Percentiles rank a stretch among this genome's conserved stretches.
Conservation (phyloP, 2,797 vertebrate genomes). For the Sebastolobus alascanus region DNA sequence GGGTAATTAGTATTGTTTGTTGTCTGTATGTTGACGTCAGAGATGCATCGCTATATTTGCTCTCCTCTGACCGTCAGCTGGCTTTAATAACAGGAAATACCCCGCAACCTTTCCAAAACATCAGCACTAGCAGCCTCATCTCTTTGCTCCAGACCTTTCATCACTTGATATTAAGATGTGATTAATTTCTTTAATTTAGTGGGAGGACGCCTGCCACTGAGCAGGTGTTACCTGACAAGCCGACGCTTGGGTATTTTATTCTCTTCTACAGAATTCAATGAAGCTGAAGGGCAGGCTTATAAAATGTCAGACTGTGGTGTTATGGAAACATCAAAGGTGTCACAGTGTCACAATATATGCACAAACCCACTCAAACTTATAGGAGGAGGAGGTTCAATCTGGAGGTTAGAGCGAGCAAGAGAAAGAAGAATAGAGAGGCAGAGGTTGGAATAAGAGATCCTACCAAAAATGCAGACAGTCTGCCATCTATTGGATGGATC, state of each 20-base stretch:
- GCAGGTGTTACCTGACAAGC: constrained; percentile 44
- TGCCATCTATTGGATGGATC: constrained; percentile 74
- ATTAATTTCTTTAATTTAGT: constrained; percentile 43
- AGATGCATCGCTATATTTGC: constrained; percentile 15
- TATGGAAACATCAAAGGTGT: constrained; percentile 59
- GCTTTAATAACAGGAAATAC: constrained; percentile 50
- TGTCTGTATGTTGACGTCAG: not conserved
- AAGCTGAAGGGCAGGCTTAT: constrained; percentile 45
- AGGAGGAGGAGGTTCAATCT: constrained; percentile 24
- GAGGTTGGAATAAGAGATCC: not conserved
- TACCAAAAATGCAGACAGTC: constrained; percentile 52
- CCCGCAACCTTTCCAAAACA: constrained; percentile 36
- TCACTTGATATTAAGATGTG: constrained; percentile 24
- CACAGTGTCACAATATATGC: constrained; percentile 56
- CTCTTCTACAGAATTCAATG: constrained; percentile 38
- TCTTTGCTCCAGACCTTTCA: constrained; percentile 28
- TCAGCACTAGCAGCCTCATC: constrained; percentile 1
- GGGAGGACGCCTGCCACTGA: constrained; percentile 33
- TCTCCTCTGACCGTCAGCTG: constrained; percentile 3
- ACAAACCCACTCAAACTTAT: constrained; percentile 49
- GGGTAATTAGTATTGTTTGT: constrained; percentile 26
- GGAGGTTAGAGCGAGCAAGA: not conserved
- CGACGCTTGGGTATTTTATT: constrained; percentile 26
- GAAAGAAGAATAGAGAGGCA: not conserved
- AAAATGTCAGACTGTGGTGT: constrained; percentile 48